phyloP scores from a whole-genome alignment of 37 sponge, comb jelly and placozoan genomes.

The Petrosia ficiformis region DNA sequence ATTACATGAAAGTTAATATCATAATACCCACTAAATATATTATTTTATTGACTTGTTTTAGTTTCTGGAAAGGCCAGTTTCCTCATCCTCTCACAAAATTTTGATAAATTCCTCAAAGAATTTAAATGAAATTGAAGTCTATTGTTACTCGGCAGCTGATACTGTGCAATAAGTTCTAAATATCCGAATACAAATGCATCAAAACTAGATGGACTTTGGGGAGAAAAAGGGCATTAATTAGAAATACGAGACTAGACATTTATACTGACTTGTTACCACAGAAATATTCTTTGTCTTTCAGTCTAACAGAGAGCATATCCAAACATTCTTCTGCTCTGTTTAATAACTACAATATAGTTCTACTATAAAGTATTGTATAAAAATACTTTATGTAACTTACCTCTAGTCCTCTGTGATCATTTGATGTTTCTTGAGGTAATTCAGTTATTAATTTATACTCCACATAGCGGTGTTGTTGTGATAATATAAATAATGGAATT shows the following conservation, averaged over 20 bases:
- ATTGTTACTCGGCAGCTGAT: slow-evolving; percentile 25
- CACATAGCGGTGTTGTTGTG: slow-evolving; percentile 17
- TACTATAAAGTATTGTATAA: not conserved
- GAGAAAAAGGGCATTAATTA: not conserved
- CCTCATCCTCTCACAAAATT: slow-evolving; percentile 43
- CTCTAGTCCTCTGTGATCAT: slow-evolving; percentile 44
- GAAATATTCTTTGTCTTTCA: slow-evolving; percentile 42
- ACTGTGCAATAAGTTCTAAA: slow-evolving; percentile 52
- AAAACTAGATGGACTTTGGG: slow-evolving; percentile 27
- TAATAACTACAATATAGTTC: slow-evolving; percentile 24
- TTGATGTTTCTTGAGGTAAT: slow-evolving; percentile 20
- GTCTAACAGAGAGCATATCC: slow-evolving; percentile 22
- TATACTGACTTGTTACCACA: slow-evolving; percentile 31
- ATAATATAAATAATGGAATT: slow-evolving; percentile 31
- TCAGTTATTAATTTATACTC: slow-evolving; percentile 21
- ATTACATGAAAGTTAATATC: not conserved
- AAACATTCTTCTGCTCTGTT: slow-evolving; percentile 49
- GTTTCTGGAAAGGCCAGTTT: slow-evolving; percentile 20
- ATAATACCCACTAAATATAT: not conserved
- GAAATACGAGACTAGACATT: not conserved
- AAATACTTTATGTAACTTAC: slow-evolving; percentile 12
- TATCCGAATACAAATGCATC: slow-evolving; percentile 66
- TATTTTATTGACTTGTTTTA: slow-evolving; percentile 38
- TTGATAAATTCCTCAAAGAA: slow-evolving; percentile 26
- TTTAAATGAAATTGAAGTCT: slow-evolving; percentile 11